A percentile compares a stretch with the other conserved stretches of the same genome.
These are phyloP conservation scores for Grapholita molesta DNA, from an alignment of 1,140 invertebrate species.

Conservation along the genomic window DNA sequence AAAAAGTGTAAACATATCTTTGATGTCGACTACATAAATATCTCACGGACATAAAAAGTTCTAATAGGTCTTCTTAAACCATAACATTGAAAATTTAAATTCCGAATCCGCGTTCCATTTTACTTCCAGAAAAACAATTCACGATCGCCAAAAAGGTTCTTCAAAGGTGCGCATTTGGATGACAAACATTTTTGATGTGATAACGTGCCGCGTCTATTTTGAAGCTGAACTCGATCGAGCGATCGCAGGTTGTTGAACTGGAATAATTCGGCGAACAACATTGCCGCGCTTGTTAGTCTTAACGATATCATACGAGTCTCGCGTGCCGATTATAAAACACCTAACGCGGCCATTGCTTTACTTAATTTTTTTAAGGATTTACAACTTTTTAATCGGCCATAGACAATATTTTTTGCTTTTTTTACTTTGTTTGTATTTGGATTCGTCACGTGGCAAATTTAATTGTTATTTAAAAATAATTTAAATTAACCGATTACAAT, in stretches of 20 bases:
- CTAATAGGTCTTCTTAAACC: neutral
- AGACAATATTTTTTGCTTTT: neutral
- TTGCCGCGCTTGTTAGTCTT: constrained; percentile 66
- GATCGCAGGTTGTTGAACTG: constrained; percentile 74
- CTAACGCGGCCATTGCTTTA: constrained; percentile 16
- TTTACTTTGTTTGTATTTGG: neutral
- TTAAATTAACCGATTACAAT: constrained; percentile 52
- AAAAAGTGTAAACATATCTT: too few species aligned
- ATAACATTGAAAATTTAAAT: neutral
- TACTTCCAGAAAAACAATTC: neutral
- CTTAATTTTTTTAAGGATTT: neutral
- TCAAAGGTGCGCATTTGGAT: constrained; percentile 23
- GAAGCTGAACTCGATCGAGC: constrained; percentile 60
- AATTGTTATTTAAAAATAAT: constrained; percentile 2
- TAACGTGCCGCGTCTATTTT: constrained; percentile 68
- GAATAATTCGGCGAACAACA: constrained; percentile 76
- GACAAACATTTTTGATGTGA: constrained; percentile 51
- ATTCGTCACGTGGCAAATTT: neutral
- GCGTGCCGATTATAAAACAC: constrained; percentile 41
- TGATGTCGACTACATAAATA: too few species aligned
- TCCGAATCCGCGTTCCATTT: neutral
- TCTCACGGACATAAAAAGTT: too few species aligned
- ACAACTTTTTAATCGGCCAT: neutral
- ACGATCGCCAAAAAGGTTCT: neutral
- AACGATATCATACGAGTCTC: constrained; percentile 47